Conservation (phyloP, 2,888 invertebrate species). For the Calliphora vomitoria region DNA sequence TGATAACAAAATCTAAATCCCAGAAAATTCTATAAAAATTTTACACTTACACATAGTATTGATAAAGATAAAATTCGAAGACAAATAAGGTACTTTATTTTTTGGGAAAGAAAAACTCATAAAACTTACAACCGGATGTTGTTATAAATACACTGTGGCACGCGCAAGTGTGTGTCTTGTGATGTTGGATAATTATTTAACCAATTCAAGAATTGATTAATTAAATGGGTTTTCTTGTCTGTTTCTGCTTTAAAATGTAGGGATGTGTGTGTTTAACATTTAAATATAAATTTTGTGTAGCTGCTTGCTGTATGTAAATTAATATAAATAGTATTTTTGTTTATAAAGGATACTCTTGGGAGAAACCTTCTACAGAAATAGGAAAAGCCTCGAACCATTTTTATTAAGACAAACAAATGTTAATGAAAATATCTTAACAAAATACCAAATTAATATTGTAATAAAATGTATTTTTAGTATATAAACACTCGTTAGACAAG, state of each 20-base stretch:
- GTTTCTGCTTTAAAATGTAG: neutral
- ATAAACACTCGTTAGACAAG: conserved; percentile 38
- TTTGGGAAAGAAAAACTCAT: neutral
- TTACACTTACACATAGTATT: neutral
- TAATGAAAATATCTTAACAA: conserved; percentile 11
- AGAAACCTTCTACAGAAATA: conserved; percentile 38
- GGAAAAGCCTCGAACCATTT: conserved; percentile 9
- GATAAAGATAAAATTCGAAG: conserved; percentile 11
- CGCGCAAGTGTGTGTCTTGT: conserved; percentile 55
- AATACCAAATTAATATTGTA: conserved; percentile 4
- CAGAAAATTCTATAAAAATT: neutral
- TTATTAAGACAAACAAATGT: conserved; percentile 25
- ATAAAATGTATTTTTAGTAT: conserved; percentile 18
- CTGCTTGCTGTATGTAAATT: conserved; percentile 21
- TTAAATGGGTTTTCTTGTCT: conserved; percentile 59
- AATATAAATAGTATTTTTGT: neutral
- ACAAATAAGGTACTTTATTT: conserved; percentile 3
- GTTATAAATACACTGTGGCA: conserved; percentile 39
- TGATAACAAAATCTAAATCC: conserved; percentile 2
- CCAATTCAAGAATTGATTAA: conserved; percentile 73
- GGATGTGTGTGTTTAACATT: neutral
- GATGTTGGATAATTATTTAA: conserved; percentile 71
- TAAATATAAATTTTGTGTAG: neutral
- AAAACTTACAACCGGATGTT: conserved; percentile 55
- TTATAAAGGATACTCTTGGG: conserved; percentile 59